Conservation (phyloP, 2,113 vertebrate genomes). For the Silurus asotus region DNA sequence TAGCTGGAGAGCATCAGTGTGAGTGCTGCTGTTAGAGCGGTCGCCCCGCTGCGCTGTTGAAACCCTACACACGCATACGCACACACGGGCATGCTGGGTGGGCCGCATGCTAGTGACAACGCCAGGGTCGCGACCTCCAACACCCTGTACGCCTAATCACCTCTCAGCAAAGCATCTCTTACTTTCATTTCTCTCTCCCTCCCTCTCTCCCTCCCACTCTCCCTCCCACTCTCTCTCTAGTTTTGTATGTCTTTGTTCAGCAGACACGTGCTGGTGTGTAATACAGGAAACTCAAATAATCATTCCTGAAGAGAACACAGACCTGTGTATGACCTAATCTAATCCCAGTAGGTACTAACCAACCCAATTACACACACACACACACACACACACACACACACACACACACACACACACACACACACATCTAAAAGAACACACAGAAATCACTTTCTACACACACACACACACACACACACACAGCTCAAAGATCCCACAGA, state of each 20-base stretch:
- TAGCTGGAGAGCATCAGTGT: slow-evolving; percentile 82
- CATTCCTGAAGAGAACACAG: slow-evolving; percentile 59
- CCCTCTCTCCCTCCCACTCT: slow-evolving; percentile 9
- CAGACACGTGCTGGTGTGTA: slow-evolving; percentile 69
- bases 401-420: neutral
- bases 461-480: slow-evolving; percentile 8
- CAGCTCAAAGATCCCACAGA: too few relatives aligned
- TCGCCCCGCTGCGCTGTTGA: slow-evolving; percentile 73
- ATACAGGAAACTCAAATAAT: slow-evolving; percentile 77
- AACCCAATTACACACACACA: slow-evolving; percentile 50
- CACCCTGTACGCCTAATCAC: slow-evolving; percentile 64
- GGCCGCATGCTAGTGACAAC: slow-evolving; percentile 69
- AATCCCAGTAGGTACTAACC: slow-evolving; percentile 64
- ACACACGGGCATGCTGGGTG: slow-evolving; percentile 72
- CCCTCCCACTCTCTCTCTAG: slow-evolving; percentile 22
- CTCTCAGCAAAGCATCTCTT: slow-evolving; percentile 39
- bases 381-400: neutral
- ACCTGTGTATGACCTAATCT: slow-evolving; percentile 56
- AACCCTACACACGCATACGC: slow-evolving; percentile 32
- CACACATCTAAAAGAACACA: too few relatives aligned
- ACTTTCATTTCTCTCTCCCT: neutral
- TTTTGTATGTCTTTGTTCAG: slow-evolving; percentile 76
- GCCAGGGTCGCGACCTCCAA: slow-evolving; percentile 68
- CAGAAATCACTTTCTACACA: neutral
- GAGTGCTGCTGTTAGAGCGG: slow-evolving; percentile 73